Evolutionary conservation across 2,113 vertebrate genomes (phyloP).

Genomic region (Eublepharis macularius): DNA sequence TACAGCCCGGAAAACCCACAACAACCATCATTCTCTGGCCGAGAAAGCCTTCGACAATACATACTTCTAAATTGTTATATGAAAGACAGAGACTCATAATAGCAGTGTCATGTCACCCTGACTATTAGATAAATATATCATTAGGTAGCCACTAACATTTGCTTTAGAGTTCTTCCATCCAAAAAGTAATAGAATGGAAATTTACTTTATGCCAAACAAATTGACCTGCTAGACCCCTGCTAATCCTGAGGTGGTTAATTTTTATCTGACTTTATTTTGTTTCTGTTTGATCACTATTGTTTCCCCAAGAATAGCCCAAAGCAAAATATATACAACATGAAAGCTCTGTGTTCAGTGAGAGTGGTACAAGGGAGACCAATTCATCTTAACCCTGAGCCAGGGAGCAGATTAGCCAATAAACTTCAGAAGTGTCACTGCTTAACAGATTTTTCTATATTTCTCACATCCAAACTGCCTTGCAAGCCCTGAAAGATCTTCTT

Average conservation of each 20-base stretch:
- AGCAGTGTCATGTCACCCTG: conserved; percentile 43
- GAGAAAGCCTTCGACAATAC: no score
- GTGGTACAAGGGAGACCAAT: conserved; percentile 45
- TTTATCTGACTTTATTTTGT: conserved; percentile 37
- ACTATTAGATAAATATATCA: conserved; percentile 31
- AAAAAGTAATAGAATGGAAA: neutral
- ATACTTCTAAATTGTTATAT: conserved; percentile 18
- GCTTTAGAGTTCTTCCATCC: conserved; percentile 2
- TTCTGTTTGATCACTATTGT: conserved; percentile 27
- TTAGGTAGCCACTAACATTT: conserved; percentile 53
- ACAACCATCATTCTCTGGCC: no score
- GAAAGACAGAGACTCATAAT: conserved; percentile 41
- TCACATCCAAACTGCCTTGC: conserved; percentile 31
- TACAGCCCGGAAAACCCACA: no score
- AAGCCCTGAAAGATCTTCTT: conserved; percentile 10
- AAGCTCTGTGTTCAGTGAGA: conserved; percentile 35
- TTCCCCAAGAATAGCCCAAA: neutral
- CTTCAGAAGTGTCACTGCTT: conserved; percentile 49
- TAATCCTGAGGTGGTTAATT: neutral
- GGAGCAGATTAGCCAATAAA: conserved; percentile 46
- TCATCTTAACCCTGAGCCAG: conserved; percentile 47
- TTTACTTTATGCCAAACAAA: neutral
- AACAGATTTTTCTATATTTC: conserved; percentile 47
- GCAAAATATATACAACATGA: conserved; percentile 35
- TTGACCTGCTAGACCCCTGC: neutral